Evolutionary conservation across 2,797 vertebrate genomes (phyloP).

Genomic region (Spondyliosoma cantharus): DNA sequence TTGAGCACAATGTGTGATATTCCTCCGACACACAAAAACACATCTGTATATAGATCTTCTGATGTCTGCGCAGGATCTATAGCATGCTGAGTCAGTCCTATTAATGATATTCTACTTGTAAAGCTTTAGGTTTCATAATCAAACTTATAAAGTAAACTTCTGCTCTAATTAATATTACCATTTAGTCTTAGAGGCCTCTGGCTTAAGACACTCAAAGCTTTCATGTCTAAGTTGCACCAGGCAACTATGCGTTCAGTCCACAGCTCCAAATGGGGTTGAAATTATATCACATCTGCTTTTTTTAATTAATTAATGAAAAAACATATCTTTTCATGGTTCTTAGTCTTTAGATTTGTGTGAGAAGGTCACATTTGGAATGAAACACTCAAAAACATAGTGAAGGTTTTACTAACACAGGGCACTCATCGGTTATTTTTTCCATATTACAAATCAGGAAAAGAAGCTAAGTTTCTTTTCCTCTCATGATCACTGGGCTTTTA

Average conservation of each 20-base stretch:
- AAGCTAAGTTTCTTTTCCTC: too few species aligned
- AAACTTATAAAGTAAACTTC: constrained; percentile 20
- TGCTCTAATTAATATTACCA: constrained; percentile 14
- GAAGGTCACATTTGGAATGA: not conserved
- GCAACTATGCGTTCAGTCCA: constrained; percentile 1
- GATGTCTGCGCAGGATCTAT: not conserved
- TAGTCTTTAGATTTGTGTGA: not conserved
- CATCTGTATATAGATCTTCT: not conserved
- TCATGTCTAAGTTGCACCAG: constrained; percentile 14
- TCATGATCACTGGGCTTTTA: not conserved
- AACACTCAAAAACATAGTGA: not conserved
- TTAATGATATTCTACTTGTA: constrained; percentile 9
- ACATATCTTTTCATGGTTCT: not conserved
- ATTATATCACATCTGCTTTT: not conserved
- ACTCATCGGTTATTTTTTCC: too few species aligned
- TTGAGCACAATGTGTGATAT: not conserved
- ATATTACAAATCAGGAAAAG: not conserved
- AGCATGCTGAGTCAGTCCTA: not conserved
- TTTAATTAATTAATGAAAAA: not conserved
- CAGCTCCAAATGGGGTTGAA: not conserved
- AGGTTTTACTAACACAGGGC: not conserved
- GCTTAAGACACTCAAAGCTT: constrained; percentile 15
- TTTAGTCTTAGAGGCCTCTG: constrained; percentile 3
- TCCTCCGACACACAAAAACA: not conserved
- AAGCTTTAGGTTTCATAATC: constrained; percentile 11